Base-by-base conservation (phyloP, 2,888 invertebrate species). In the Nowickia ferox region DNA sequence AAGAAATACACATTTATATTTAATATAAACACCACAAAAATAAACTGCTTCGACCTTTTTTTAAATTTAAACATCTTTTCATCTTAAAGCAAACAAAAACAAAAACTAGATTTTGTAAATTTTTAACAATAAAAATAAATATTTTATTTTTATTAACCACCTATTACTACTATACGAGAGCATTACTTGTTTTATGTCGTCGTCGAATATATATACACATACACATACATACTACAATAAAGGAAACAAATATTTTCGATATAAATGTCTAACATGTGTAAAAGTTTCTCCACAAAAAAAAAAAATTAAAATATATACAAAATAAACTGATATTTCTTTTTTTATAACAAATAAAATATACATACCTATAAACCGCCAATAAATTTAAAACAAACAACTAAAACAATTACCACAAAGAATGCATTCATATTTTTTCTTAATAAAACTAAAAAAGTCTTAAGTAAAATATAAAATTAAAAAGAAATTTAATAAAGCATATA, bases 401-500 rank as follows among this genome's bases (percentile, higher is more conserved):
- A 69, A 79, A 87, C 82, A 80, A 80, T 84, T 85, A 87, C 85
- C 85, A 87, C 86, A 85, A 81, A 85, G 78, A 83, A 81, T 84
- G 89, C 90, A 89, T 90, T 90, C 87, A 89, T 89, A 88, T 87
- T 90, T 89, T 90, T 90, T 89, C 88, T 89, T 89, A 89, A 88
- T 89, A 89, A 89, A 81, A 88, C 86, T 88, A 89, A 78, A 84
- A 53, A 75, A 65, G 30, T 71, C n/a, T 71, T 63, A 75, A 75
- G 38, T 38, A 75, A 81, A 74, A 77, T 22, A 80, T 53, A 78
- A 61, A 57, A 68, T 44, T 19, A 66, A 59, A 68, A 53, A 83
- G 3, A 53, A 81, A 80, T n/a, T 57, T 6, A 30, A 30, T 6
- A 30, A 30, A 30, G 30, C 61, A 48, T 72, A 75, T 69, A 77